Evolutionary conservation across 2,888 invertebrate species (phyloP).

Genomic region (Athalia cordata): DNA sequence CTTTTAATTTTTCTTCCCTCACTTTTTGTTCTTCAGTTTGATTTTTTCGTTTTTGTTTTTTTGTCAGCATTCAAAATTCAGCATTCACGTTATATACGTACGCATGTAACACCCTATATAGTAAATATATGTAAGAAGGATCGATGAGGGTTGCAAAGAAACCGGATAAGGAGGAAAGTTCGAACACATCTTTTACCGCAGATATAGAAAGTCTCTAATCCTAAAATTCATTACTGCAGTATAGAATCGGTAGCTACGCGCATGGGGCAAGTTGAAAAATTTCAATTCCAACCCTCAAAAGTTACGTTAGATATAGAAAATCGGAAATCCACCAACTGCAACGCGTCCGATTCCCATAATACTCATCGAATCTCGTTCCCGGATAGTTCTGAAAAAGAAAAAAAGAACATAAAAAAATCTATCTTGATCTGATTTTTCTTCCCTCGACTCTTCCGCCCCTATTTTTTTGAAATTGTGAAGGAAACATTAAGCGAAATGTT

Average conservation of each 20-base stretch:
- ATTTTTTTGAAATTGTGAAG: no score
- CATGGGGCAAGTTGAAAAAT: background rate
- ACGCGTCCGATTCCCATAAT: no score
- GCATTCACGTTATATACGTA: no score
- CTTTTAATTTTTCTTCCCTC: background rate
- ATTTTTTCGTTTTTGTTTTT: background rate
- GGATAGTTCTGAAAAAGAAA: background rate
- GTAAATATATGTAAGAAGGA: no score
- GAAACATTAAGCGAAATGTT: no score
- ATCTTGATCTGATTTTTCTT: no score
- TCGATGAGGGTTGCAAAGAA: no score
- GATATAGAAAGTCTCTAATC: constrained; percentile 24
- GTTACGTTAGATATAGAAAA: no score
- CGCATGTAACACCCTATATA: no score
- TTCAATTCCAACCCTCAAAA: constrained; percentile 25
- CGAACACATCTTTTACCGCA: background rate
- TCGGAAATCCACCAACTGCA: no score
- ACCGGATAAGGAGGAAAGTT: no score
- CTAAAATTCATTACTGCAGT: constrained; percentile 16
- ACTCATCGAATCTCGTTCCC: background rate
- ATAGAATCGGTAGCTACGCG: background rate
- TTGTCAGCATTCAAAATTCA: background rate
- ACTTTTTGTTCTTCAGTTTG: background rate
- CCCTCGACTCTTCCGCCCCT: no score
- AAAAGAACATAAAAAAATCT: background rate